Evolutionary conservation across 2,797 vertebrate genomes (phyloP).

Genomic region (Malurus leucopterus): DNA sequence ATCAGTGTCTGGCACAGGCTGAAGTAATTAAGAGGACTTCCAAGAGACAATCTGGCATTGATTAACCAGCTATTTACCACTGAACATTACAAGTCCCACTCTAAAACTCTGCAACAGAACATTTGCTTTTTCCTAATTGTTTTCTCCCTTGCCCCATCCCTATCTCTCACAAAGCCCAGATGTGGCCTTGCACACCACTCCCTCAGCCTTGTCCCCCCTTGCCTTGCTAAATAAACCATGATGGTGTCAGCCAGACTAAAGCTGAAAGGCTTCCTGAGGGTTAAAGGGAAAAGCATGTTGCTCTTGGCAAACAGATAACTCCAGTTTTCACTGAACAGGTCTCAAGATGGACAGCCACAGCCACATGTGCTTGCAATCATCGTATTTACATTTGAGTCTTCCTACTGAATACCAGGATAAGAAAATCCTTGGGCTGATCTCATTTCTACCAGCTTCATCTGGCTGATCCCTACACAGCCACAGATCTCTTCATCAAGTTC

Average conservation of each 20-base stretch:
- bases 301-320: constrained; percentile 37
- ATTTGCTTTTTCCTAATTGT: neutral
- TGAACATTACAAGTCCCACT: neutral
- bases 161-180: neutral
- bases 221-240: neutral
- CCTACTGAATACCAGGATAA: neutral
- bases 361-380: neutral
- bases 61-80: constrained; percentile 24
- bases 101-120: neutral
- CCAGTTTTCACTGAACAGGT: neutral
- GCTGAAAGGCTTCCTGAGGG: constrained; percentile 19
- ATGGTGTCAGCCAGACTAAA: neutral
- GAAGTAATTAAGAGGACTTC: constrained; percentile 36
- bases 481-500: neutral
- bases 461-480: neutral
- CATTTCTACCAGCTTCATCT: neutral
- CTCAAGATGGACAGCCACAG: constrained; percentile 7
- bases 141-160: neutral
- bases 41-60: constrained; percentile 17
- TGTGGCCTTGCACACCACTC: neutral
- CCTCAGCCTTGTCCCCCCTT: neutral
- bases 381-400: neutral
- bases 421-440: neutral
- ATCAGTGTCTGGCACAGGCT: constrained; percentile 30
- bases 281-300: constrained; percentile 31